Percentiles rank a stretch among this genome's conserved stretches.
These are phyloP conservation scores for Eupeodes latifasciatus DNA, from an alignment of 2,888 invertebrate species.

Conservation along the genomic window DNA sequence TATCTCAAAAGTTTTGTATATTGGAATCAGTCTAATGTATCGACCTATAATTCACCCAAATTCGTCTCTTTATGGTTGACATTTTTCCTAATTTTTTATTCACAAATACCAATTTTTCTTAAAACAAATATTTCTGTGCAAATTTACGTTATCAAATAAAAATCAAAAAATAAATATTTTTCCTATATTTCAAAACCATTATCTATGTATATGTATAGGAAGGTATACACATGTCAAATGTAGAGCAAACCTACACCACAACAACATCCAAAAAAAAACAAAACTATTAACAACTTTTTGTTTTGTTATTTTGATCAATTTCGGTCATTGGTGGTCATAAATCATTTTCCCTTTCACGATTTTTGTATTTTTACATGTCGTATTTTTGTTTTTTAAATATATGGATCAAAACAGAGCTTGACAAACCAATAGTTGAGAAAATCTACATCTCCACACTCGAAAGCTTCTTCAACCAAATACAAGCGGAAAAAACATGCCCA, in stretches of 20 bases:
- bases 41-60: background rate
- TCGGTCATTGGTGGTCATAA: slow-evolving; percentile 66
- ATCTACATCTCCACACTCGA: background rate
- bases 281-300: slow-evolving; percentile 52
- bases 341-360: slow-evolving; percentile 49
- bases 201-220: slow-evolving; percentile 13
- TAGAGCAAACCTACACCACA: slow-evolving; percentile 12
- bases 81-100: background rate
- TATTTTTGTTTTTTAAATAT: background rate
- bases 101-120: background rate
- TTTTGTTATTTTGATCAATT: slow-evolving; percentile 57
- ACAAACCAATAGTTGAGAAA: background rate
- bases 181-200: background rate
- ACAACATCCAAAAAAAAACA: slow-evolving; percentile 33
- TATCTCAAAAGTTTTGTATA: no score
- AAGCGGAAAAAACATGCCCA: background rate
- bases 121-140: slow-evolving; percentile 8
- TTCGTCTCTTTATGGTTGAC: background rate
- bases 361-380: background rate
- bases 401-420: slow-evolving; percentile 9
- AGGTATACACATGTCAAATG: slow-evolving; percentile 51
- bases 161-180: background rate
- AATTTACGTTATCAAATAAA: slow-evolving; percentile 9
- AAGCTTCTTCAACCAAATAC: slow-evolving; percentile 13
- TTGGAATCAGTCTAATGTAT: no score